Conservation (phyloP, 2,113 vertebrate genomes). For the Neopipo cinnamomea region DNA sequence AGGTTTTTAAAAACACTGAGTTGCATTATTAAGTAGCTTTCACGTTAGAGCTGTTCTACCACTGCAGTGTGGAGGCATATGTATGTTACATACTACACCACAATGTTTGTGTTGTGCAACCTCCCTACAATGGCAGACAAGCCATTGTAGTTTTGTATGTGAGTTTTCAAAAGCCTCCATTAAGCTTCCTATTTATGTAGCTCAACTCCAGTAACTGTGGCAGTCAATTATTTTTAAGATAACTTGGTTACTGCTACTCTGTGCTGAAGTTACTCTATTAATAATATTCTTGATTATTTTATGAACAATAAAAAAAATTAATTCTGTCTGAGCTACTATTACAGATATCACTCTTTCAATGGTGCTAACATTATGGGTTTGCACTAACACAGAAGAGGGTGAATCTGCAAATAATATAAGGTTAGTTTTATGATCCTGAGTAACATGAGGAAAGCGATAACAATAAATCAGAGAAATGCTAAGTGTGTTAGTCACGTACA, state of each 20-base stretch:
- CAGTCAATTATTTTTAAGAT: not conserved
- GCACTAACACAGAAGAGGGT: not conserved
- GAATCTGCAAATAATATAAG: not conserved
- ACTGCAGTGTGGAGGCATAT: not conserved
- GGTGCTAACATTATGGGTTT: not conserved
- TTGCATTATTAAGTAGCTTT: not conserved
- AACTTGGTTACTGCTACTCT: not conserved
- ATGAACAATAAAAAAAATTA: not conserved
- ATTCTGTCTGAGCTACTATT: not conserved
- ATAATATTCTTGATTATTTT: not conserved
- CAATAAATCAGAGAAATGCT: not conserved
- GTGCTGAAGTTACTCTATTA: not conserved
- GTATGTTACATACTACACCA: not conserved
- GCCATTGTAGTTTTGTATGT: not conserved
- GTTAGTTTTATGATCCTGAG: not conserved
- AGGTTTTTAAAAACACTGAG: not conserved
- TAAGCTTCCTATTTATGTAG: not conserved
- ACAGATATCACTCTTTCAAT: not conserved
- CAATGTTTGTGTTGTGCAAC: not conserved
- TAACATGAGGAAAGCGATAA: not conserved
- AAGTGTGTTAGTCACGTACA: not conserved
- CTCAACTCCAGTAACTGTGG: not conserved
- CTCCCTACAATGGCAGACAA: not conserved
- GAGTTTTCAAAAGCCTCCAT: not conserved
- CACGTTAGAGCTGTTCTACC: not conserved